Percentiles rank a stretch among this genome's conserved stretches.
Evolutionary conservation across 2,113 vertebrate species (phyloP).

Genomic region (Pelobates fuscus): DNA sequence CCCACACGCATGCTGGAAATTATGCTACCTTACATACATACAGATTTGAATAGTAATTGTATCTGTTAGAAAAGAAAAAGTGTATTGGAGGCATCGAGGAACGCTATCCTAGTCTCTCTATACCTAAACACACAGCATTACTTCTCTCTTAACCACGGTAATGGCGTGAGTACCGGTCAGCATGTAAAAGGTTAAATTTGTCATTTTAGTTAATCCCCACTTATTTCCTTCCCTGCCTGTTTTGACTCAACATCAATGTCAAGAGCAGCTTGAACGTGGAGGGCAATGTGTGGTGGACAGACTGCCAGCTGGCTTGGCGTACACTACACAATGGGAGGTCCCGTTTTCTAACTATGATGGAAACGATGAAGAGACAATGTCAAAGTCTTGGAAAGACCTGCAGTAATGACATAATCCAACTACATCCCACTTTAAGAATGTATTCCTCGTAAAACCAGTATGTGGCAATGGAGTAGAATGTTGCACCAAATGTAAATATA

Average conservation of each 20-base stretch:
- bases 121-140: too few relatives aligned
- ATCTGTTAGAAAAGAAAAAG: too few relatives aligned
- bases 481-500: background rate
- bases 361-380: slow-evolving; percentile 43
- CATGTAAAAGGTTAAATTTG: background rate
- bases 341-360: slow-evolving; percentile 31
- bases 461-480: slow-evolving; percentile 6
- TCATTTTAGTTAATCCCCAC: background rate
- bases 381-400: slow-evolving; percentile 32
- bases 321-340: slow-evolving; percentile 39
- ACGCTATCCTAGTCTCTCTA: too few relatives aligned
- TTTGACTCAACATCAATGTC: slow-evolving; percentile 1
- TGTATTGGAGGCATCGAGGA: too few relatives aligned
- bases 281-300: slow-evolving; percentile 4
- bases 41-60: too few relatives aligned
- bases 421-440: slow-evolving; percentile 40
- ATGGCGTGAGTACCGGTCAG: background rate
- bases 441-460: slow-evolving; percentile 26
- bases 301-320: slow-evolving; percentile 16
- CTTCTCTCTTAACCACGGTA: too few relatives aligned
- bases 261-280: background rate
- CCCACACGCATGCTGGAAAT: too few relatives aligned
- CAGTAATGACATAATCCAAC: slow-evolving; percentile 39
- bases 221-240: slow-evolving; percentile 6
- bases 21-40: too few relatives aligned